Conservation (phyloP, 2,888 invertebrate species). For the Drosophila eohydei region DNA sequence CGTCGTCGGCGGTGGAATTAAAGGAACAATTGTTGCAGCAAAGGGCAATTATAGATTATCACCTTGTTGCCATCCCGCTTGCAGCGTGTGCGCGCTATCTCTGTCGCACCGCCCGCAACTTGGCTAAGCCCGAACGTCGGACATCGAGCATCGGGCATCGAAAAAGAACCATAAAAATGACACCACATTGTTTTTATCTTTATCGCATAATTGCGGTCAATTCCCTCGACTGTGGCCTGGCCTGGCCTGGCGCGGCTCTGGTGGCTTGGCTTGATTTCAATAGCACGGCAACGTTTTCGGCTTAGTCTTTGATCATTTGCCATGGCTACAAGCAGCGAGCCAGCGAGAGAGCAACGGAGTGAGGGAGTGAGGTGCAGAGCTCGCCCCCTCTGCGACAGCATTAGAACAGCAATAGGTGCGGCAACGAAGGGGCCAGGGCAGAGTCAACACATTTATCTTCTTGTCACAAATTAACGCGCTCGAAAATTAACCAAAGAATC, state of each 20-base stretch:
- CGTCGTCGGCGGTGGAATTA: slow-evolving; percentile 68
- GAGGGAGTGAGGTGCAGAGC: slow-evolving; percentile 5
- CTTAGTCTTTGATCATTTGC: slow-evolving; percentile 70
- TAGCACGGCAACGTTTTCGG: slow-evolving; percentile 48
- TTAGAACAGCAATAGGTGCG: slow-evolving; percentile 13
- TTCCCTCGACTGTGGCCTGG: slow-evolving; percentile 42
- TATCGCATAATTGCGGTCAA: slow-evolving; percentile 80
- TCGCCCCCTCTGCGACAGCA: slow-evolving; percentile 16
- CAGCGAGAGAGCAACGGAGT: not conserved
- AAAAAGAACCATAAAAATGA: slow-evolving; percentile 77
- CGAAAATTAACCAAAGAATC: slow-evolving; percentile 30
- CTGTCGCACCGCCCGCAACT: slow-evolving; percentile 42
- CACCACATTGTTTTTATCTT: slow-evolving; percentile 80
- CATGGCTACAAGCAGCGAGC: slow-evolving; percentile 57
- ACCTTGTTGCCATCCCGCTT: slow-evolving; percentile 48
- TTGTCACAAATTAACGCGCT: slow-evolving; percentile 67
- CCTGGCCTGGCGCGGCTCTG: slow-evolving; percentile 23
- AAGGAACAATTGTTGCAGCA: slow-evolving; percentile 75
- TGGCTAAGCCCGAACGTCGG: slow-evolving; percentile 14
- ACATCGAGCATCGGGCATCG: slow-evolving; percentile 36
- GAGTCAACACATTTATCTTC: slow-evolving; percentile 66
- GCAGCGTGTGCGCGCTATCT: slow-evolving; percentile 4
- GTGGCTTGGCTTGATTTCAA: slow-evolving; percentile 55
- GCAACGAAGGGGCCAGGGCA: not conserved
- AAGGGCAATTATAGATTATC: slow-evolving; percentile 80